Evolutionary conservation across 2,888 invertebrate species (phyloP).

Genomic region (Noctua janthe): DNA sequence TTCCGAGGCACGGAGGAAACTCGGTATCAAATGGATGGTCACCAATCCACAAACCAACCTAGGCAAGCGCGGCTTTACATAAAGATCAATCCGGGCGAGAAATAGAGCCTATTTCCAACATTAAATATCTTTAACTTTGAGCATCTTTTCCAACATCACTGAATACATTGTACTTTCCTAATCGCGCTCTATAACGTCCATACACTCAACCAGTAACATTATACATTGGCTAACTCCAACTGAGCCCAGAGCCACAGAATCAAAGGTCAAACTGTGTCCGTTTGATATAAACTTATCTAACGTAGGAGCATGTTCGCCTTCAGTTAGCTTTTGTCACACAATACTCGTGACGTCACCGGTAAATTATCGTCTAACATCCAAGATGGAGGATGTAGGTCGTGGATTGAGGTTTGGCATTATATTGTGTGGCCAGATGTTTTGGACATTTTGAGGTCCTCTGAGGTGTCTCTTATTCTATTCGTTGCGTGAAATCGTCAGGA

Average conservation of each 20-base stretch:
- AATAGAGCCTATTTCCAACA: neutral
- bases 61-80: no score
- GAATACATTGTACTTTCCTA: neutral
- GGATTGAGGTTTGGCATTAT: constrained; percentile 43
- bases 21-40: no score
- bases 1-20: no score
- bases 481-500: constrained; percentile 1
- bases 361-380: constrained; percentile 32
- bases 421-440: constrained; percentile 49
- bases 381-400: constrained; percentile 43
- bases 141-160: neutral
- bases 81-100: no score
- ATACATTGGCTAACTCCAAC: constrained; percentile 42
- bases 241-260: constrained; percentile 48
- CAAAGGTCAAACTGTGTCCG: constrained; percentile 58
- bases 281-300: constrained; percentile 62
- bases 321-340: constrained; percentile 55
- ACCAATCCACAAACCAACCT: no score
- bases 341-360: constrained; percentile 55
- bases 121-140: neutral
- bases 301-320: constrained; percentile 58
- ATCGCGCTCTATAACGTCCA: constrained; percentile 37
- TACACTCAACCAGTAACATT: constrained; percentile 52
- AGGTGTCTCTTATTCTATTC: neutral
- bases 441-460: constrained; percentile 24